A percentile compares a stretch with the other conserved stretches of the same genome.
Evolutionary conservation across 2,797 vertebrate genomes (phyloP).

Genomic region (Coregonus suidteri): DNA sequence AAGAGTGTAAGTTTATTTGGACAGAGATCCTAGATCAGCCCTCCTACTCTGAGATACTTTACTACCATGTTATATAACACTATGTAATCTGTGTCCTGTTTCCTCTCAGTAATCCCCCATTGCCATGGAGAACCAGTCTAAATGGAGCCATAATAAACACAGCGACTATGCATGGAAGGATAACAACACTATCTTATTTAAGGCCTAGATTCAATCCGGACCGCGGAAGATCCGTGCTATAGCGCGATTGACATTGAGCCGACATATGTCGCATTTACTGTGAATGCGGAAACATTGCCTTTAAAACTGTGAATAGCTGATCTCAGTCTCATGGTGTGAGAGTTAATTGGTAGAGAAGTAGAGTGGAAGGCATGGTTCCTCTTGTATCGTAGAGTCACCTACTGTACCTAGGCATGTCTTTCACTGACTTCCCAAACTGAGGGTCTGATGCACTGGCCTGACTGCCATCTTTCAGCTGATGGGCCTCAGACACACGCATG

Average conservation of each 20-base stretch:
- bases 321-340: background rate
- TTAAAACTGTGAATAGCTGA: too few relatives aligned
- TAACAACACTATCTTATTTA: too few relatives aligned
- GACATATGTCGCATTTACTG: too few relatives aligned
- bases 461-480: slow-evolving; percentile 84
- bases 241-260: too few relatives aligned
- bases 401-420: slow-evolving; percentile 88
- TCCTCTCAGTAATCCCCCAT: slow-evolving; percentile 27
- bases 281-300: too few relatives aligned
- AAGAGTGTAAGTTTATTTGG: too few relatives aligned
- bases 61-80: background rate
- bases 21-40: background rate
- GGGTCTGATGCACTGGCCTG: slow-evolving; percentile 77
- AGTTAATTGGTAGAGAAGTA: background rate
- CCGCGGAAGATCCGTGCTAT: too few relatives aligned
- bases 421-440: slow-evolving; percentile 87
- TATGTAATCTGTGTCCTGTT: background rate
- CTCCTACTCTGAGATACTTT: background rate
- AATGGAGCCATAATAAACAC: slow-evolving; percentile 21
- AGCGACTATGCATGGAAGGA: background rate
- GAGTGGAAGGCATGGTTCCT: background rate
- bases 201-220: too few relatives aligned
- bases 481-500: slow-evolving; percentile 85
- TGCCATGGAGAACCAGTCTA: background rate
- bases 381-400: slow-evolving; percentile 34